phyloP scores from a whole-genome alignment of 2,888 invertebrate genomes.

The Lissonota sp. region DNA sequence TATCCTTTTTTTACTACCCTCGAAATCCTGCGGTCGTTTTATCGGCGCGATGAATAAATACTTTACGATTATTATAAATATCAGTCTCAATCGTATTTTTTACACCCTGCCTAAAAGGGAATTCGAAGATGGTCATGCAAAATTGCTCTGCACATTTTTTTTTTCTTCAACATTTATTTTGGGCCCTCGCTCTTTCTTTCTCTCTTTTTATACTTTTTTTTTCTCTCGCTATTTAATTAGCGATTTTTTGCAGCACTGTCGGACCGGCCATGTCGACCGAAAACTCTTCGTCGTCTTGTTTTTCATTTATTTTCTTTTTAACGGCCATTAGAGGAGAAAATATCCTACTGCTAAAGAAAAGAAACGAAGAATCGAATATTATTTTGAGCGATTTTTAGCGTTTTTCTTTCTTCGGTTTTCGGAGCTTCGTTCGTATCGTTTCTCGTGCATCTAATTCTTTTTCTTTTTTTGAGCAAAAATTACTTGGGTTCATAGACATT shows the following conservation, averaged over 20 bases:
- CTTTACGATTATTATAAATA: slow-evolving; percentile 78
- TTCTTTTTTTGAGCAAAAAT: neutral
- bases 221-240: neutral
- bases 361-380: slow-evolving; percentile 11
- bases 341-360: slow-evolving; percentile 16
- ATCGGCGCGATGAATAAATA: slow-evolving; percentile 73
- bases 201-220: too few species aligned
- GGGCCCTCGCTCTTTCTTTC: slow-evolving; percentile 68
- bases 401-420: neutral
- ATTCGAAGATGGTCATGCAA: slow-evolving; percentile 78
- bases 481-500: slow-evolving; percentile 4
- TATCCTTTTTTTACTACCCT: neutral
- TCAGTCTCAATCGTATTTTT: slow-evolving; percentile 79
- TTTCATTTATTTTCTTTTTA: slow-evolving; percentile 16
- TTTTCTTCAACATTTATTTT: slow-evolving; percentile 36
- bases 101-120: slow-evolving; percentile 80
- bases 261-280: slow-evolving; percentile 27
- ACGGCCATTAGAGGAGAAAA: slow-evolving; percentile 44
- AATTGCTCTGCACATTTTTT: slow-evolving; percentile 75
- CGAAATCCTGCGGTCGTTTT: slow-evolving; percentile 5
- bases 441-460: neutral
- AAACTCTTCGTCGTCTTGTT: slow-evolving; percentile 33
- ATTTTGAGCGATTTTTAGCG: slow-evolving; percentile 5
- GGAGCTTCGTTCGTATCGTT: slow-evolving; percentile 2
- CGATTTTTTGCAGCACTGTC: slow-evolving; percentile 39